Conservation (phyloP, 2,888 invertebrate species). For the Pristionchus maxplancki region DNA sequence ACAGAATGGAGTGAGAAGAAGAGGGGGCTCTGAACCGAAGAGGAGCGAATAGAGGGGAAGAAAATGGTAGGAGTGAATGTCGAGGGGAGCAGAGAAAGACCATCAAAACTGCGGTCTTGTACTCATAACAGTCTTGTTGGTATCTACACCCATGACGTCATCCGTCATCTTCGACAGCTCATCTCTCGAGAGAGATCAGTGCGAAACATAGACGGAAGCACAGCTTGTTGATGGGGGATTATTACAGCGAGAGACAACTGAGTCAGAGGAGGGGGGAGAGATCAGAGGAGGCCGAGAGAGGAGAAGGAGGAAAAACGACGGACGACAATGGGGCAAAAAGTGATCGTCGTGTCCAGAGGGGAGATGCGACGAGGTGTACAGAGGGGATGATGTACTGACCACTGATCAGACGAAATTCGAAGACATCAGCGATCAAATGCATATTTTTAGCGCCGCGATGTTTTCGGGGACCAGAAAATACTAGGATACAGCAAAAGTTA, state of each 20-base stretch:
- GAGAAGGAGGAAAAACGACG: neutral
- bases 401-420: neutral
- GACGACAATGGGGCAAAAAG: neutral
- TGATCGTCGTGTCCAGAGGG: neutral
- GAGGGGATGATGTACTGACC: neutral
- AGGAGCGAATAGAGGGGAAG: neutral
- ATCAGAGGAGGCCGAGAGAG: neutral
- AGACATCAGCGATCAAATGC: too few species aligned
- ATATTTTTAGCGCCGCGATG: too few species aligned
- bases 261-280: neutral
- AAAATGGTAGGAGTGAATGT: neutral
- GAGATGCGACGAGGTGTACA: neutral
- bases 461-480: too few species aligned
- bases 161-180: neutral
- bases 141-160: neutral
- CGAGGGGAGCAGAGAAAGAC: neutral
- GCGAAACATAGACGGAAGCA: neutral
- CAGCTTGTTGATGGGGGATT: neutral
- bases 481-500: neutral
- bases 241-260: neutral
- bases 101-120: neutral
- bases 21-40: neutral
- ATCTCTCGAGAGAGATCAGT: neutral
- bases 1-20: slow-evolving; percentile 21
- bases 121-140: neutral